Evolutionary conservation across 2,888 invertebrate species (phyloP).

Genomic region (Agrilus cyanescens): DNA sequence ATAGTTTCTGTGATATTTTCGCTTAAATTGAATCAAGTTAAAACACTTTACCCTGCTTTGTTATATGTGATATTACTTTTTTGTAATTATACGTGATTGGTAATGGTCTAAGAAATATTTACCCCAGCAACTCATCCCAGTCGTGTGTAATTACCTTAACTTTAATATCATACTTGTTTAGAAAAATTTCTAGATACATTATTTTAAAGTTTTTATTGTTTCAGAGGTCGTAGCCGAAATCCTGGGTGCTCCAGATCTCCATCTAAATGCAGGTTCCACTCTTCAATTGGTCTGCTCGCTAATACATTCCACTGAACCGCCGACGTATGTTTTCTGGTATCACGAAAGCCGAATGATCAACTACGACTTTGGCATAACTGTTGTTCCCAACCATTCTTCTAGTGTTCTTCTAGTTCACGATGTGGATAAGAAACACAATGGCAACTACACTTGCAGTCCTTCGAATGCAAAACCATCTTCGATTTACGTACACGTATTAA

Average conservation of each 20-base stretch:
- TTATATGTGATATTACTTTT: no score
- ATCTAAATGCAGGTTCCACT: slow-evolving; percentile 46
- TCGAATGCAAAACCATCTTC: slow-evolving; percentile 53
- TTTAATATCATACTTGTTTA: no score
- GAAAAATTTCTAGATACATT: neutral
- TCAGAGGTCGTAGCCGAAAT: slow-evolving; percentile 46
- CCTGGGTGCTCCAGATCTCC: slow-evolving; percentile 47
- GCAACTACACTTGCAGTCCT: slow-evolving; percentile 60
- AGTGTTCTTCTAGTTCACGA: slow-evolving; percentile 58
- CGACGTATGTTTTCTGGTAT: slow-evolving; percentile 50
- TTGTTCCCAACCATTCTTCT: slow-evolving; percentile 44
- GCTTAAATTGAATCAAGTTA: no score
- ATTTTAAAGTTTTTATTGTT: slow-evolving; percentile 18
- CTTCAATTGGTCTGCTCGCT: slow-evolving; percentile 46
- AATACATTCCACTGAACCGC: slow-evolving; percentile 43
- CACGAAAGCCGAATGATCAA: slow-evolving; percentile 51
- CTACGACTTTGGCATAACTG: slow-evolving; percentile 45
- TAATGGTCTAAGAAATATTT: no score
- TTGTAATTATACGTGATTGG: no score
- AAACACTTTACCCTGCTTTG: no score
- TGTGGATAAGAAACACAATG: slow-evolving; percentile 48
- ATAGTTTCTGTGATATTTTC: no score
- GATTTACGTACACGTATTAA: slow-evolving; percentile 57
- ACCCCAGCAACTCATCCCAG: no score
- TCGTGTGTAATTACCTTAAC: no score